Conservation (phyloP, 2,113 vertebrate species). For the Chinchilla lanigera region DNA sequence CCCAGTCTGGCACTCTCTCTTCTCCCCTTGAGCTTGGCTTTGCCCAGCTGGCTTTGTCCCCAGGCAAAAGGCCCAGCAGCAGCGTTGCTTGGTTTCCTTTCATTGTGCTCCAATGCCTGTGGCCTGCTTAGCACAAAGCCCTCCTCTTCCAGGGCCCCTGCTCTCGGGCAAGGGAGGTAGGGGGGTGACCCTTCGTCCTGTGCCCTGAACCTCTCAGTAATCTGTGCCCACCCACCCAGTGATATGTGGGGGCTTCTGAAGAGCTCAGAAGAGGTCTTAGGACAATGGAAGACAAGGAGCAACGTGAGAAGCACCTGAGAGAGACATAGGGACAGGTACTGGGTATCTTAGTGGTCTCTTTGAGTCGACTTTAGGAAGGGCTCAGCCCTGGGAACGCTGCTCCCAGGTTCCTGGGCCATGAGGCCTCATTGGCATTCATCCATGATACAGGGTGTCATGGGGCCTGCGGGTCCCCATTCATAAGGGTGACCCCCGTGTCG, state of each 20-base stretch:
- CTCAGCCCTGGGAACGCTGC: neutral
- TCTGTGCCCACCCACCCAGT: neutral
- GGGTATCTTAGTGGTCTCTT: neutral
- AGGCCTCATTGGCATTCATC: neutral
- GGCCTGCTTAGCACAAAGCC: slow-evolving; percentile 76
- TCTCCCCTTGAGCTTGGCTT: neutral
- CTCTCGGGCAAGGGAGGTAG: neutral
- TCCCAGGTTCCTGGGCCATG: neutral
- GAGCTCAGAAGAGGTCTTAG: neutral
- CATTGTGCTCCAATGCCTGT: slow-evolving; percentile 32
- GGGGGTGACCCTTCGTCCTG: neutral
- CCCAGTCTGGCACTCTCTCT: neutral
- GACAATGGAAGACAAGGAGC: neutral
- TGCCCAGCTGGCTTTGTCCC: slow-evolving; percentile 56
- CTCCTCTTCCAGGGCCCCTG: slow-evolving; percentile 43
- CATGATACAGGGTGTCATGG: neutral
- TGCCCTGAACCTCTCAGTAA: neutral
- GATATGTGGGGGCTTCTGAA: neutral
- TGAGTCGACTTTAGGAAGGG: neutral
- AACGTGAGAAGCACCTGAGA: neutral
- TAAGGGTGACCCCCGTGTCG: neutral
- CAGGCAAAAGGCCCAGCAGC: slow-evolving; percentile 47
- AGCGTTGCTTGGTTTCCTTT: slow-evolving; percentile 66
- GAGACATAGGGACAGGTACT: neutral
- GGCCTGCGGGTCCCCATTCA: neutral